Evolutionary conservation across 1,140 invertebrate genomes (phyloP).

Genomic region (Cyclina sinensis): DNA sequence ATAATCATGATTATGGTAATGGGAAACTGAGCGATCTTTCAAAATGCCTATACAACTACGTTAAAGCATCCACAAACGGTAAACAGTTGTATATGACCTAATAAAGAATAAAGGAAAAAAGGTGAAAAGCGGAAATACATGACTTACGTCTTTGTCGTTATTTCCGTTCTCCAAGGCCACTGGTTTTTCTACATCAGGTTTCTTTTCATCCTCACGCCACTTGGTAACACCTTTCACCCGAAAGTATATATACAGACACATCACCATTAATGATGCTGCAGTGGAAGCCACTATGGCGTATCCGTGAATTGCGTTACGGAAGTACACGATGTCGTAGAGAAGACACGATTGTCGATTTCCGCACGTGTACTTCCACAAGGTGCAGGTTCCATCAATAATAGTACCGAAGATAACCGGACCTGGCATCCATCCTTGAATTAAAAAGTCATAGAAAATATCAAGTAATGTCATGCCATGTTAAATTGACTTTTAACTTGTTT

Average conservation of each 20-base stretch:
- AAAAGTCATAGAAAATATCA: not conserved
- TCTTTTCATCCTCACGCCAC: not conserved
- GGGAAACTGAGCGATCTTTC: too few relatives aligned
- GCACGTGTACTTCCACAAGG: constrained; percentile 36
- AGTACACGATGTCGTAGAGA: constrained; percentile 51
- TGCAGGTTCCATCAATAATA: constrained; percentile 55
- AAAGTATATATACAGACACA: constrained; percentile 16
- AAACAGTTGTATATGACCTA: too few relatives aligned
- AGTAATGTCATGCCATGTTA: too few relatives aligned
- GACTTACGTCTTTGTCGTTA: not conserved
- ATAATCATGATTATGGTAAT: too few relatives aligned
- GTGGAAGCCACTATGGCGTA: not conserved
- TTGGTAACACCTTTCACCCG: not conserved
- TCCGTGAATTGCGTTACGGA: constrained; percentile 47
- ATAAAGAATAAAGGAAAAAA: too few relatives aligned
- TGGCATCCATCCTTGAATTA: constrained; percentile 63
- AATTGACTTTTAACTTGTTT: too few relatives aligned
- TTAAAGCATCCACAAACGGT: too few relatives aligned
- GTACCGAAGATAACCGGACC: constrained; percentile 57
- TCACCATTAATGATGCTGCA: not conserved
- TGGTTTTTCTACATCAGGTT: not conserved
- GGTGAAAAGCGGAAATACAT: not conserved
- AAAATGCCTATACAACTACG: too few relatives aligned
- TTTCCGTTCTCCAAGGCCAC: not conserved
- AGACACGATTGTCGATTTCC: constrained; percentile 55